Conservation (phyloP, 1,140 invertebrate genomes). For the Trichonephila clavipes region DNA sequence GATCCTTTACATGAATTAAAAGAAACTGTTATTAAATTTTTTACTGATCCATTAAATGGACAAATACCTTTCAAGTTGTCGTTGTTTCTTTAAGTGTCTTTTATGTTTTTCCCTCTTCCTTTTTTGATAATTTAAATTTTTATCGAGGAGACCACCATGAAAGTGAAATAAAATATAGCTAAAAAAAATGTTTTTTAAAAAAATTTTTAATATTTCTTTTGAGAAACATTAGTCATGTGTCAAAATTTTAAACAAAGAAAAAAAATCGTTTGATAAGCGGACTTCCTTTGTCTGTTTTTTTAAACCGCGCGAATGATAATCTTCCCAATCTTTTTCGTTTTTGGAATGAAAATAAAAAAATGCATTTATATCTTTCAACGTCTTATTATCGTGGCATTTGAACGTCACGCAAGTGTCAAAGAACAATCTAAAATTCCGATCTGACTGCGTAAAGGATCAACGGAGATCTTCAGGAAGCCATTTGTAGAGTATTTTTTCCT, state of each 20-base stretch:
- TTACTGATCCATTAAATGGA: no score
- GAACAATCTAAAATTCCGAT: slow-evolving; percentile 56
- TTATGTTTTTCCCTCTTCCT: no score
- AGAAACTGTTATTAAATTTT: no score
- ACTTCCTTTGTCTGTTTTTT: not conserved
- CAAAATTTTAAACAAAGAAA: not conserved
- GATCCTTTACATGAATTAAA: no score
- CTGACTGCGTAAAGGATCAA: not conserved
- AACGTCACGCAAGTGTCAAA: slow-evolving; percentile 28
- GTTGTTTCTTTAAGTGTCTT: no score
- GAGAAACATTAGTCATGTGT: not conserved
- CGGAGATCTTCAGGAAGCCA: not conserved
- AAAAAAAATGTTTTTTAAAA: no score
- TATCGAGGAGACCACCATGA: no score
- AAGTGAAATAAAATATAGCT: no score
- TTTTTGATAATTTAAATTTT: no score
- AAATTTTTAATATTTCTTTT: not conserved
- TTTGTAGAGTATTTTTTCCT: slow-evolving; percentile 24
- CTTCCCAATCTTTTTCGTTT: not conserved
- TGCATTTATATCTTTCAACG: not conserved
- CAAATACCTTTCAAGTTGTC: no score
- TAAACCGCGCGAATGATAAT: not conserved
- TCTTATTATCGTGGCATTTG: not conserved
- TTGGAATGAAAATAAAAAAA: not conserved
- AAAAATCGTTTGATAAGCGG: not conserved